phyloP scores from a whole-genome alignment of 2,113 vertebrate genomes.

The Actenoides hombroni region DNA sequence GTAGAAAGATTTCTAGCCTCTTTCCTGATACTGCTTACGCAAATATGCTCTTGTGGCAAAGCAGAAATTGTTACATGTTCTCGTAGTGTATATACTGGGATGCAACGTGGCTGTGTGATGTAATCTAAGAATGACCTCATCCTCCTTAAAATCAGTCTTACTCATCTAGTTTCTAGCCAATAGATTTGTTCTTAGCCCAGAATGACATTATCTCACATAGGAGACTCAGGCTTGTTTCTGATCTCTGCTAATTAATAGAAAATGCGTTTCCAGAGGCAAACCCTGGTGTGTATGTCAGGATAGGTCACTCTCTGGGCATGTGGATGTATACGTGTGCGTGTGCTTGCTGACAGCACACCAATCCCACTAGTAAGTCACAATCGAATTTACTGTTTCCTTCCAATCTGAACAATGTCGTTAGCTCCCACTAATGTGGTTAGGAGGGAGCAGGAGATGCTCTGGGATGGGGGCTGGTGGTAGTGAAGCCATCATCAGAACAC shows the following conservation, averaged over 20 bases:
- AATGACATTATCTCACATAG: background rate
- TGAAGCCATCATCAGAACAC: background rate
- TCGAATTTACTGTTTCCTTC: constrained; percentile 44
- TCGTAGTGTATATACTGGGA: background rate
- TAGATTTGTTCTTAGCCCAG: background rate
- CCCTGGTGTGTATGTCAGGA: background rate
- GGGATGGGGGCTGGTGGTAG: background rate
- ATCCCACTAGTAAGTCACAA: constrained; percentile 13
- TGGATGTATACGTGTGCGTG: background rate
- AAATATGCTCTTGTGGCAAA: background rate
- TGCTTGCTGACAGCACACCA: constrained; percentile 14
- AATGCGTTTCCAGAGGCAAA: background rate
- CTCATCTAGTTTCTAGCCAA: background rate
- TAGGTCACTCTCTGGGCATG: background rate
- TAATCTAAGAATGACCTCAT: constrained; percentile 18
- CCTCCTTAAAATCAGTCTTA: constrained; percentile 16
- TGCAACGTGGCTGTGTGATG: background rate
- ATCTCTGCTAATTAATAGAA: background rate
- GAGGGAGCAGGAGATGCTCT: constrained; percentile 37
- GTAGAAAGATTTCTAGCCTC: background rate
- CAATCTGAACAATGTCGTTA: background rate
- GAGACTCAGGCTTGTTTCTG: background rate
- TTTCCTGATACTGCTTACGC: background rate
- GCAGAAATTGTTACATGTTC: background rate
- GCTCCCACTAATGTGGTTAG: constrained; percentile 15